These are phyloP conservation scores for Meteorus cinctellus DNA, from an alignment of 2,888 invertebrate species.

Conservation along the genomic window DNA sequence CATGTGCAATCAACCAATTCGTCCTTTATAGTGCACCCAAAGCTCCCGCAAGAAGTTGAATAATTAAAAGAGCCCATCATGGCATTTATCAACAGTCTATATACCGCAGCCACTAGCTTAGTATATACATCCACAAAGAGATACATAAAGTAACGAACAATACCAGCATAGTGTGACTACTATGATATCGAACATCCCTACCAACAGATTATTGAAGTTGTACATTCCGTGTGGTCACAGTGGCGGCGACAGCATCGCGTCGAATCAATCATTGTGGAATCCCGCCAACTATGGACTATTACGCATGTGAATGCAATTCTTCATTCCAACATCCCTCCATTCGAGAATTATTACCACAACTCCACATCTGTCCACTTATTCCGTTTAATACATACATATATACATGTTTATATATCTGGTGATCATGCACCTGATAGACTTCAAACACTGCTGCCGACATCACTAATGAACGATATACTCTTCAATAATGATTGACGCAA, in stretches of 20 bases:
- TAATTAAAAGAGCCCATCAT: neutral
- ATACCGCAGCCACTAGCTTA: neutral
- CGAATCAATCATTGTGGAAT: conserved; percentile 62
- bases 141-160: conserved; percentile 27
- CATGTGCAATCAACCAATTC: too few species aligned
- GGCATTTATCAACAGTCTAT: neutral
- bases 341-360: conserved; percentile 9
- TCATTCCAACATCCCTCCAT: conserved; percentile 15
- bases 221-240: conserved; percentile 47
- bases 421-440: neutral
- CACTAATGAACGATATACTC: neutral
- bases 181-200: conserved; percentile 49
- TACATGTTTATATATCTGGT: neutral
- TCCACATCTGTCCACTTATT: conserved; percentile 17
- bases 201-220: conserved; percentile 53
- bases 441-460: conserved; percentile 27
- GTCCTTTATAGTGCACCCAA: too few species aligned
- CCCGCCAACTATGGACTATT: conserved; percentile 50
- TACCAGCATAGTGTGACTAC: conserved; percentile 51
- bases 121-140: neutral
- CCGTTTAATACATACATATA: conserved; percentile 21
- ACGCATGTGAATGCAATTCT: conserved; percentile 45
- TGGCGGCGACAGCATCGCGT: conserved; percentile 50
- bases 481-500: neutral
- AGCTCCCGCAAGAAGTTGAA: too few species aligned